Percentiles rank a stretch among this genome's conserved stretches.
phyloP scores from a whole-genome alignment of 2,797 vertebrate species.

The Rhinatrema bivittatum region DNA sequence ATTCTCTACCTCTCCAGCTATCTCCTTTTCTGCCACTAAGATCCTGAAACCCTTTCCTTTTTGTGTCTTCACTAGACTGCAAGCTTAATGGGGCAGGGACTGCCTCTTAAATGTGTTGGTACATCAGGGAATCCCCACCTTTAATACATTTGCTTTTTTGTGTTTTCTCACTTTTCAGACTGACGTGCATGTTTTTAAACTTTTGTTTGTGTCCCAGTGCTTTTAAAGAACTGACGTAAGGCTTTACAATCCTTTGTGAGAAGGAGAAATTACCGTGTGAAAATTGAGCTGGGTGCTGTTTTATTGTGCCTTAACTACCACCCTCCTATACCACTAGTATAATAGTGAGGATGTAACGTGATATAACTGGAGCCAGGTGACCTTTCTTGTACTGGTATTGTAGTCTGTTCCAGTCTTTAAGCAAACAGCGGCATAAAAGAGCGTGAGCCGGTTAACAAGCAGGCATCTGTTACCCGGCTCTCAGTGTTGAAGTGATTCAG shows the following conservation, averaged over 20 bases:
- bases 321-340: slow-evolving; percentile 17
- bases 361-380: slow-evolving; percentile 1
- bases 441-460: background rate
- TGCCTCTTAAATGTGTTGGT: too few relatives aligned
- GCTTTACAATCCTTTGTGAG: background rate
- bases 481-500: too few relatives aligned
- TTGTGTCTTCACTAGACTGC: too few relatives aligned
- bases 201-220: too few relatives aligned
- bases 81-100: too few relatives aligned
- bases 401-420: slow-evolving; percentile 1
- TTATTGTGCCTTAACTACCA: slow-evolving; percentile 20
- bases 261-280: background rate
- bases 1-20: too few relatives aligned
- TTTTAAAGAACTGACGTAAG: background rate
- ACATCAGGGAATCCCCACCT: too few relatives aligned
- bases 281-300: slow-evolving; percentile 1
- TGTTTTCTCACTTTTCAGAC: too few relatives aligned
- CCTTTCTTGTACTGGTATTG: background rate
- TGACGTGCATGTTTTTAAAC: too few relatives aligned
- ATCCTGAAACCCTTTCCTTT: too few relatives aligned
- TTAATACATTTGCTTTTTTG: too few relatives aligned
- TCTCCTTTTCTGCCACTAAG: too few relatives aligned
- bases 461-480: background rate
- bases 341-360: slow-evolving; percentile 3
- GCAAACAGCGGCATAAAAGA: background rate